Conservation (phyloP, 2,888 invertebrate species). For the Leptopilina syphax region DNA sequence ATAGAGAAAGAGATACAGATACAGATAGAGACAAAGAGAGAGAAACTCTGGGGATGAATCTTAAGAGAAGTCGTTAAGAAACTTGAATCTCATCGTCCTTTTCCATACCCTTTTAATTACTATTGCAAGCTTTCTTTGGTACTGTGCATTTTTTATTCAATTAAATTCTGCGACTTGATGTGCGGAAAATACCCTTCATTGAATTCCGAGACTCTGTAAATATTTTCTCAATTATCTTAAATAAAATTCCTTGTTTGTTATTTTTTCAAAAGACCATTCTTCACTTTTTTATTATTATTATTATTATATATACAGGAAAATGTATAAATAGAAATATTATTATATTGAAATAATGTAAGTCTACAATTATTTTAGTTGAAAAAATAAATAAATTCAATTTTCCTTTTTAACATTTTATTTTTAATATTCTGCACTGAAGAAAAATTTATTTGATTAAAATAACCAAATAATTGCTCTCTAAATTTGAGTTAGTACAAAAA, state of each 20-base stretch:
- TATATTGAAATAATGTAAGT: too few species aligned
- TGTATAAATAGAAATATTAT: too few species aligned
- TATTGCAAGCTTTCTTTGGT: conserved; percentile 23
- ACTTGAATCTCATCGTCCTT: conserved; percentile 46
- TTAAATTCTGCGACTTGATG: neutral
- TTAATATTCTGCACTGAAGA: too few species aligned
- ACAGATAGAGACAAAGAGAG: neutral
- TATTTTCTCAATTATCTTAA: neutral
- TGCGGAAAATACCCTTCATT: neutral
- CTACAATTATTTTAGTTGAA: too few species aligned
- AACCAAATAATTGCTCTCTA: too few species aligned
- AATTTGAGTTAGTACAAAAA: too few species aligned
- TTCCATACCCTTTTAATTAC: conserved; percentile 43
- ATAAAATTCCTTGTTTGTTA: neutral
- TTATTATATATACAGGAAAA: neutral
- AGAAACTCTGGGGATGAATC: conserved; percentile 43
- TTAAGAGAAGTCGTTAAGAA: conserved; percentile 50
- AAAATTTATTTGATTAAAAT: too few species aligned
- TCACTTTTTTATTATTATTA: neutral
- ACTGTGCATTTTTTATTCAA: conserved; percentile 6
- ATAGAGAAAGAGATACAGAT: neutral
- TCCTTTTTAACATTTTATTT: too few species aligned
- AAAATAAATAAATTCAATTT: too few species aligned
- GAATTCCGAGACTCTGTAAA: conserved; percentile 8
- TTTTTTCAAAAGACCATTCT: neutral